Evolutionary conservation across 2,113 vertebrate genomes (phyloP), one percentile per base, ranked within the genome.

Genomic region (Toxotes jaculatrix): DNA sequence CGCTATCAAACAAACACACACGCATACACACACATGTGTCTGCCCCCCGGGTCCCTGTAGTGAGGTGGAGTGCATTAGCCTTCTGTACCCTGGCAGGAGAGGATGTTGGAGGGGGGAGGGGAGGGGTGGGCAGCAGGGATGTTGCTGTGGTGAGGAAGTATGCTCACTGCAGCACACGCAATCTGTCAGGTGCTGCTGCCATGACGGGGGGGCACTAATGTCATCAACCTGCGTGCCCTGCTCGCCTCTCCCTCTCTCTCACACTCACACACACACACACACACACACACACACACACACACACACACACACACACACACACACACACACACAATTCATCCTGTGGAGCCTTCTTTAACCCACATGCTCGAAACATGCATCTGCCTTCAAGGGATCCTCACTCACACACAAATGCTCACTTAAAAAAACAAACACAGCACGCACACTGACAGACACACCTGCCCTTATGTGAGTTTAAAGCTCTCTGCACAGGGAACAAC

Each of bases 101-200:
- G 88, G 85, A 92, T 89, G 88, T 79, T 55, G 43, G 61, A 1
- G 49, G 49, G 55, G 42, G 49, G 79, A 65, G 82, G 38, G 49
- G 53, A 11, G 73, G 1, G n/a, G 79, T 23, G 53, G 63, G 66
- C 2, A 14, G 78, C 13, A 10, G 77, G 31, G 74, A 56, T 79
- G 74, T 40, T 83, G 82, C 71, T 4, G 56, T 3, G 74, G 92
- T 75, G 87, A 90, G 83, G 82, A 76, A 79, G 82, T 86, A 61
- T 77, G 88, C 86, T 91, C 87, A 68, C 71, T 62, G 74, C 77
- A 83, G 85, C 84, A 90, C 93, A 94, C 92, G 90, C 92, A 66
- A 93, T 88, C 88, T 82, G 93, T 93, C 93, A 92, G 91, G 90
- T 91, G 89, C 87, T 91, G 87, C 88, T 88, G 88, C 84, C 77